These are phyloP conservation scores for Copsychus sechellarum DNA, from an alignment of 2,113 vertebrate genomes.

Conservation along the genomic window DNA sequence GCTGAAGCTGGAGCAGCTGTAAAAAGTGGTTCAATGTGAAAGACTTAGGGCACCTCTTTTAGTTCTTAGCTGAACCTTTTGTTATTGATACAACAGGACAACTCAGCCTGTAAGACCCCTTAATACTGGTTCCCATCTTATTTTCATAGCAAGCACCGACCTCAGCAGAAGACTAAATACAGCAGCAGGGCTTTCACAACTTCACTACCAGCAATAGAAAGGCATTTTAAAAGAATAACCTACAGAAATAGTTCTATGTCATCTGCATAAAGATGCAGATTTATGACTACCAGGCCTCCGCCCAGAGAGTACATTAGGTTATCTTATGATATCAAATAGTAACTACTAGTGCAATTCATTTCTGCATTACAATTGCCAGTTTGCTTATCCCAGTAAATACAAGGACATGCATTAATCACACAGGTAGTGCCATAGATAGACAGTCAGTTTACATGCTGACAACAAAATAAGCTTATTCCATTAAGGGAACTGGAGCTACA, in stretches of 20 bases:
- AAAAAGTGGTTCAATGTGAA: background rate
- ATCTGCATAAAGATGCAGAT: background rate
- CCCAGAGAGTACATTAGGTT: background rate
- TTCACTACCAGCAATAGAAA: background rate
- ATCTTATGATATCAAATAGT: background rate
- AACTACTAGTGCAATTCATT: background rate
- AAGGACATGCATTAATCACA: rapidly evolving
- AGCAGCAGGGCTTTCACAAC: background rate
- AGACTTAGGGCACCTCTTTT: background rate
- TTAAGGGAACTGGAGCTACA: background rate
- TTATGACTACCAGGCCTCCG: background rate
- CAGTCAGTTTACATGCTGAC: background rate
- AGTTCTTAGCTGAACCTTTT: background rate
- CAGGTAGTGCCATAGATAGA: background rate
- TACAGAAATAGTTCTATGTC: background rate
- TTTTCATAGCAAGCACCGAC: background rate
- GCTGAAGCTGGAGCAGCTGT: background rate
- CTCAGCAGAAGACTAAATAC: background rate
- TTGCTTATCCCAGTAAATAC: background rate
- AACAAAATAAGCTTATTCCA: background rate
- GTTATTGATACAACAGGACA: background rate
- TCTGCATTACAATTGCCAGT: background rate
- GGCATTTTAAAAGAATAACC: background rate
- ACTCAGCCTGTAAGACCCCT: background rate
- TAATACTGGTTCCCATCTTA: background rate